Percentiles rank a stretch among this genome's conserved stretches.
These are phyloP conservation scores for Antennarius maculatus DNA, from an alignment of 2,797 vertebrate genomes.

Conservation along the genomic window DNA sequence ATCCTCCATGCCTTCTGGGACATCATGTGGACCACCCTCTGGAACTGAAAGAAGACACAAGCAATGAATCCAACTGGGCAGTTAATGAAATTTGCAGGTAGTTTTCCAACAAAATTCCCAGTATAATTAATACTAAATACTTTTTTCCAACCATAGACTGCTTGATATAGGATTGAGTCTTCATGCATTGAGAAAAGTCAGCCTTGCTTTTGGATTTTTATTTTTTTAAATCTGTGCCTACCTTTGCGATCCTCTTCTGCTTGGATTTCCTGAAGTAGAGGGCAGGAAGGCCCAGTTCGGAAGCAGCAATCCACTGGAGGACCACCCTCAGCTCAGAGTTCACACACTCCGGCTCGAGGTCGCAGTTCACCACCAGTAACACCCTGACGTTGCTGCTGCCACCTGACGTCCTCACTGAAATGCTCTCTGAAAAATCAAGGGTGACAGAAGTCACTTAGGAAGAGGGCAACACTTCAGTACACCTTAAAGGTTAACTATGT, in stretches of 20 bases:
- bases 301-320: conserved; percentile 97
- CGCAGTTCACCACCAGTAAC: conserved; percentile 92
- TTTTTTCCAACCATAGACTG: too few relatives aligned
- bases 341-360: conserved; percentile 87
- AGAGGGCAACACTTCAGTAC: neutral
- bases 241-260: conserved; percentile 89
- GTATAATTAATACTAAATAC: neutral
- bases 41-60: conserved; percentile 81
- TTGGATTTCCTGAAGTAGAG: conserved; percentile 94
- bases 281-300: conserved; percentile 90
- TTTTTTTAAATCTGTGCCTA: conserved; percentile 48
- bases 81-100: too few relatives aligned
- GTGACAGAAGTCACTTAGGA: neutral
- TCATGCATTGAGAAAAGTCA: neutral
- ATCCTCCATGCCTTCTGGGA: conserved; percentile 92
- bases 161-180: too few relatives aligned
- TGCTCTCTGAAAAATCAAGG: conserved; percentile 76
- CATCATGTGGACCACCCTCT: conserved; percentile 90
- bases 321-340: conserved; percentile 88
- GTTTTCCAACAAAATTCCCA: neutral
- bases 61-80: neutral
- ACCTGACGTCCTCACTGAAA: conserved; percentile 73
- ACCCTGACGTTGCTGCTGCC: conserved; percentile 79
- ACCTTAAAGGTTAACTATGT: neutral
- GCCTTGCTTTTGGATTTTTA: neutral